Evolutionary conservation across 2,797 vertebrate species (phyloP).

Genomic region (Mormyrus proboscirostris): DNA sequence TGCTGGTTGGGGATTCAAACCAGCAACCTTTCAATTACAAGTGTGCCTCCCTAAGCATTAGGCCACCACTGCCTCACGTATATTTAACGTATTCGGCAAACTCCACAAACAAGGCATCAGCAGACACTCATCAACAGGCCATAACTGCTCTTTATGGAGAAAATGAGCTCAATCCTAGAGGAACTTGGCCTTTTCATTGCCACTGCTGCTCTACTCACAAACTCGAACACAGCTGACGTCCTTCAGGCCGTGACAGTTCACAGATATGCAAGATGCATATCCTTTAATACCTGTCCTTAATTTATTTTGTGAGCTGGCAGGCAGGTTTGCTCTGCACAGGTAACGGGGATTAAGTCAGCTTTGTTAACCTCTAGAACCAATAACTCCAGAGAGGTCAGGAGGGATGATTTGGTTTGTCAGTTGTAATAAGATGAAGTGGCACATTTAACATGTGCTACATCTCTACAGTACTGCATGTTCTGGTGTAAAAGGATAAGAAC

Average conservation of each 20-base stretch:
- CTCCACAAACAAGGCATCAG: background rate
- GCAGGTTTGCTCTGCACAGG: background rate
- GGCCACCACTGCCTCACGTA: background rate
- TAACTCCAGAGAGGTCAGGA: background rate
- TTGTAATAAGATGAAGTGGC: background rate
- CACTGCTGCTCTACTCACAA: background rate
- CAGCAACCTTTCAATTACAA: background rate
- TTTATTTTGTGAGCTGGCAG: background rate
- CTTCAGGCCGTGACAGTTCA: background rate
- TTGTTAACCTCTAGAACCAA: background rate
- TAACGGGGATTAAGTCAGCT: background rate
- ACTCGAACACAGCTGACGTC: background rate
- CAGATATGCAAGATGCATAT: background rate
- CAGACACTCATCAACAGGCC: background rate
- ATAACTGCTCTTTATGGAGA: background rate
- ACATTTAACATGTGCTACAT: background rate
- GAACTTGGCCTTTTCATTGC: background rate
- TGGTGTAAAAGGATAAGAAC: background rate
- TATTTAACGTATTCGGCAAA: too few species aligned
- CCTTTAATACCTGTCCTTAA: background rate
- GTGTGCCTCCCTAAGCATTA: background rate
- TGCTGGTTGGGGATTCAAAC: background rate
- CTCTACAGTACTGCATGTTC: background rate
- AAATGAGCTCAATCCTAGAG: background rate
- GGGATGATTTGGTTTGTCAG: background rate